Conservation (phyloP, 2,888 invertebrate species). For the Bembecia ichneumoniformis region DNA sequence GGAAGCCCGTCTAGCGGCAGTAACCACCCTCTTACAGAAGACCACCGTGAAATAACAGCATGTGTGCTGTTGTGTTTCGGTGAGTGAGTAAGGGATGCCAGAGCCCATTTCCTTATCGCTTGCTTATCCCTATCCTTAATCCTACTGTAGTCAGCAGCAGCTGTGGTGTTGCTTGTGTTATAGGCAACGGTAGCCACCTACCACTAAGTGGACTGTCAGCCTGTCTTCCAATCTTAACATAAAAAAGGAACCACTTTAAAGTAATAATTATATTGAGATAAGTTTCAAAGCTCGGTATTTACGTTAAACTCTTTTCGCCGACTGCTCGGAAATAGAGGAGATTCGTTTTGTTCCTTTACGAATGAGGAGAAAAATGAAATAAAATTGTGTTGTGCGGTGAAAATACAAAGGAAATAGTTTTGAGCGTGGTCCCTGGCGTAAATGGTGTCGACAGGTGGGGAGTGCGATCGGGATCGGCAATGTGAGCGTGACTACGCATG, state of each 20-base stretch:
- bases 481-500: slow-evolving; percentile 43
- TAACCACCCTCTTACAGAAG: no score
- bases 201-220: no score
- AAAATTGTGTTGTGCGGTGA: slow-evolving; percentile 28
- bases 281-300: background rate
- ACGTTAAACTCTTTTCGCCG: background rate
- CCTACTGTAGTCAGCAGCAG: no score
- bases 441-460: slow-evolving; percentile 46
- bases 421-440: slow-evolving; percentile 37
- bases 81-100: no score
- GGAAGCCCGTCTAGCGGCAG: no score
- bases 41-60: no score
- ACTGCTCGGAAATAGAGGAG: slow-evolving; percentile 14
- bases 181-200: no score
- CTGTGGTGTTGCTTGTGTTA: no score
- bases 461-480: slow-evolving; percentile 27
- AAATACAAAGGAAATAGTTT: slow-evolving; percentile 50
- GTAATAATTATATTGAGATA: background rate
- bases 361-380: slow-evolving; percentile 35
- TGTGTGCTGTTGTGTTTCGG: no score
- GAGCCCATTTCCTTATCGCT: no score
- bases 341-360: slow-evolving; percentile 30
- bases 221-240: no score
- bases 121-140: no score
- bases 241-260: background rate